A percentile compares a stretch with the other conserved stretches of the same genome.
Conservation (phyloP, 2,113 vertebrate genomes). For the Strix uralensis region DNA sequence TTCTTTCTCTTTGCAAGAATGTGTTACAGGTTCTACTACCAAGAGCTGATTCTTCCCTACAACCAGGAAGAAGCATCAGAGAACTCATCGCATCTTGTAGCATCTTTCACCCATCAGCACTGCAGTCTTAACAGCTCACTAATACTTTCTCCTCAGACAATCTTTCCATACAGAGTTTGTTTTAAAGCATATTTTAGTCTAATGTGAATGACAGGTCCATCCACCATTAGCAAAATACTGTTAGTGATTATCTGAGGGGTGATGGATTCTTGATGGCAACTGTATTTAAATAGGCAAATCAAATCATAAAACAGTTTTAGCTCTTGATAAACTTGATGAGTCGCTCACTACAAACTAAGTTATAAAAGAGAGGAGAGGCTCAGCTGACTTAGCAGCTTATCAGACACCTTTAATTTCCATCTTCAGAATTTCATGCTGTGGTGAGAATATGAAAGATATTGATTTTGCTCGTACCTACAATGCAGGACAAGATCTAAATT, state of each 20-base stretch:
- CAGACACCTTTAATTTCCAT: slow-evolving; percentile 33
- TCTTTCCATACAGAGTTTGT: background rate
- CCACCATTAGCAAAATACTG: background rate
- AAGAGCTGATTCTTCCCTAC: background rate
- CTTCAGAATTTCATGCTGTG: background rate
- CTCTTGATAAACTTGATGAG: slow-evolving; percentile 1
- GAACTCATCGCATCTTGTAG: background rate
- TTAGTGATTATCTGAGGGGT: background rate
- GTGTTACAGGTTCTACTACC: background rate
- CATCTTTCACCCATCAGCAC: background rate
- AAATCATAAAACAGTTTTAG: background rate
- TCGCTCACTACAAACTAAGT: background rate
- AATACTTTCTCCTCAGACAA: background rate
- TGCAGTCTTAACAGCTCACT: background rate
- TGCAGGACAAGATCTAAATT: background rate
- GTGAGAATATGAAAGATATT: background rate
- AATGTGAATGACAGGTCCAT: background rate
- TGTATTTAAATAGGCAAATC: background rate
- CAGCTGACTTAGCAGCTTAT: background rate
- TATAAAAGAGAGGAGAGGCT: background rate
- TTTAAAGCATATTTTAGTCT: background rate
- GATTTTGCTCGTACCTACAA: background rate
- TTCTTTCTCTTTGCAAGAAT: background rate
- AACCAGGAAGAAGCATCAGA: background rate
- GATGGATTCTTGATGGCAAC: background rate